Evolutionary conservation across 2,797 vertebrate species (phyloP).

Genomic region (Centroberyx gerrardi): DNA sequence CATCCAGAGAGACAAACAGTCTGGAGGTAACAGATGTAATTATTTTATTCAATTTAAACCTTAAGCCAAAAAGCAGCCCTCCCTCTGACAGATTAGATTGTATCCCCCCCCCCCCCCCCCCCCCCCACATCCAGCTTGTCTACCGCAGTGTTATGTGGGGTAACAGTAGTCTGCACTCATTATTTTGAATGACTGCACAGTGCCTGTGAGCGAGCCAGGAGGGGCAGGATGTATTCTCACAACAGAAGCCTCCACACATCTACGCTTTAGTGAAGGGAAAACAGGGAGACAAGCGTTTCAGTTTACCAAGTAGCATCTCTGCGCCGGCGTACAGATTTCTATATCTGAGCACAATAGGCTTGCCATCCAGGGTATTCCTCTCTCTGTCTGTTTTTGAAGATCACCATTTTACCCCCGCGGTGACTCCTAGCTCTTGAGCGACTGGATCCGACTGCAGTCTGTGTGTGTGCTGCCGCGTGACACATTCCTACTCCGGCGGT

Average conservation of each 20-base stretch:
- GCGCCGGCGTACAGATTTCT: constrained; percentile 47
- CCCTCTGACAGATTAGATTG: constrained; percentile 42
- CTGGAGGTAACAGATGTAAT: constrained; percentile 54
- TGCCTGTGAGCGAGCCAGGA: constrained; percentile 57
- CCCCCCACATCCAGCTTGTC: constrained; percentile 24
- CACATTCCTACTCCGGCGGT: constrained; percentile 55
- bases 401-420: constrained; percentile 58
- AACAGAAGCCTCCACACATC: constrained; percentile 67
- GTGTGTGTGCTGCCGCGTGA: constrained; percentile 51
- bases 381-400: constrained; percentile 52
- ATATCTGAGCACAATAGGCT: constrained; percentile 56
- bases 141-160: constrained; percentile 52
- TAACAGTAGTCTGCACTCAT: constrained; percentile 67
- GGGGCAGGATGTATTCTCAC: constrained; percentile 64
- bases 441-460: constrained; percentile 48
- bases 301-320: constrained; percentile 60
- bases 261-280: constrained; percentile 69
- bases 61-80: constrained; percentile 48
- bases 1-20: constrained; percentile 51
- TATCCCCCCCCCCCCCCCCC: neutral
- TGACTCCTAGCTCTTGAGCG: constrained; percentile 49
- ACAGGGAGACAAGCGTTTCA: constrained; percentile 63
- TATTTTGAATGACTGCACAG: constrained; percentile 76
- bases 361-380: constrained; percentile 54
- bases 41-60: constrained; percentile 65